These are phyloP conservation scores for Proisotoma minuta DNA, from an alignment of 2,888 invertebrate genomes.

Conservation along the genomic window DNA sequence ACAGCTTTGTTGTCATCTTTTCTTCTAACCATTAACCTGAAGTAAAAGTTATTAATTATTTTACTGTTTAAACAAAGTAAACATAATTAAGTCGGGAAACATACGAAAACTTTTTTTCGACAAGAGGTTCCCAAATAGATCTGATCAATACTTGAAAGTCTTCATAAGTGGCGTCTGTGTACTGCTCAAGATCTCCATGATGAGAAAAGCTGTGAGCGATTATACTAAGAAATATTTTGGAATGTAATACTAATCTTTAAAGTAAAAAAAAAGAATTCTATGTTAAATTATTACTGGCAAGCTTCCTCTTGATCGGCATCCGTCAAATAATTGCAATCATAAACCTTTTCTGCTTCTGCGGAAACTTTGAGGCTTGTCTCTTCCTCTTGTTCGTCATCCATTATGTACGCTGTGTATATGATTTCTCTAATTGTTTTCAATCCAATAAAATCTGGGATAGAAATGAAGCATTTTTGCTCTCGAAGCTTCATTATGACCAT, in stretches of 20 bases:
- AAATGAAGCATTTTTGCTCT: conserved; percentile 70
- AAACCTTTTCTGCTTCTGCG: conserved; percentile 48
- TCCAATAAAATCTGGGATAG: conserved; percentile 71
- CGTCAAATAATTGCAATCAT: conserved; percentile 57
- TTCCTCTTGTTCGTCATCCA: conserved; percentile 39
- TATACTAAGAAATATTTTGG: conserved; percentile 59
- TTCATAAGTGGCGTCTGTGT: conserved; percentile 62
- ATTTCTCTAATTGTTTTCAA: conserved; percentile 68
- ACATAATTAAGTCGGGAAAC: conserved; percentile 5
- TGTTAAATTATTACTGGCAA: conserved; percentile 61
- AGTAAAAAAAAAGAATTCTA: neutral
- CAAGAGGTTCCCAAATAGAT: conserved; percentile 65
- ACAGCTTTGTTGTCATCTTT: conserved; percentile 57
- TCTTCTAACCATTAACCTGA: conserved; percentile 63
- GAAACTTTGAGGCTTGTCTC: neutral
- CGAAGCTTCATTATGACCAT: conserved; percentile 71
- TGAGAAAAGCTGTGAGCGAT: conserved; percentile 77
- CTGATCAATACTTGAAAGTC: conserved; percentile 68
- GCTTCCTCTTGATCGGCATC: conserved; percentile 64
- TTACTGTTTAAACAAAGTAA: conserved; percentile 1
- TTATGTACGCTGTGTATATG: conserved; percentile 57
- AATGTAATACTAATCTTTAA: neutral
- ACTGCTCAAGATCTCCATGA: conserved; percentile 79
- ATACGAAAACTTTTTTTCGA: conserved; percentile 61
- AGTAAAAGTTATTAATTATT: conserved; percentile 49